phyloP scores from a whole-genome alignment of 2,113 vertebrate species.

The Martes martes region DNA sequence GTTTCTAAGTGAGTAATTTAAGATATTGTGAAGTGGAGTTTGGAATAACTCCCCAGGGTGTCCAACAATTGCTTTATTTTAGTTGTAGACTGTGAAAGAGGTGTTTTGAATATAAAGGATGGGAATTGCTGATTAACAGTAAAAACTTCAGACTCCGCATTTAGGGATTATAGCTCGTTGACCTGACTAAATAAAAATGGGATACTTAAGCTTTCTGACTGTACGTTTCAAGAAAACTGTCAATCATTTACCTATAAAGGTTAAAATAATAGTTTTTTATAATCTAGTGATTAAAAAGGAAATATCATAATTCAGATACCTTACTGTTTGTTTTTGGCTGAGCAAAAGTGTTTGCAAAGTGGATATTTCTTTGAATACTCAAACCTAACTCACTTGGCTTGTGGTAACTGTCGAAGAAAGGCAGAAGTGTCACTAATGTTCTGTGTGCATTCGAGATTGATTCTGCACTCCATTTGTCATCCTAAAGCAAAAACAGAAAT shows the following conservation, averaged over 20 bases:
- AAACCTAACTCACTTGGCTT: background rate
- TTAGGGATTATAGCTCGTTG: background rate
- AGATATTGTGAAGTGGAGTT: background rate
- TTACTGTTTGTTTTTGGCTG: background rate
- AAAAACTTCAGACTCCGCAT: background rate
- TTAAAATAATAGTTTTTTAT: slow-evolving; percentile 21
- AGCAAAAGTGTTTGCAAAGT: background rate
- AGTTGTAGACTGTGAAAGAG: background rate
- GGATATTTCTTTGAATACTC: background rate
- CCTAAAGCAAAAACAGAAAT: background rate
- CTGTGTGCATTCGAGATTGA: background rate
- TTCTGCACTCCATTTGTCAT: background rate
- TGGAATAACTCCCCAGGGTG: background rate
- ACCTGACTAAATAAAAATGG: background rate
- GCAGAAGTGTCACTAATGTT: background rate
- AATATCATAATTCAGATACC: background rate
- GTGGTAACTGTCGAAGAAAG: background rate
- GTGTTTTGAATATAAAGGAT: slow-evolving; percentile 1
- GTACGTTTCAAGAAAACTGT: slow-evolving; percentile 7
- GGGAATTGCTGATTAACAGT: background rate
- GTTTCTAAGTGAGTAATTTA: slow-evolving; percentile 47
- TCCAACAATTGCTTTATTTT: slow-evolving; percentile 37
- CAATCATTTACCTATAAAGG: slow-evolving; percentile 4
- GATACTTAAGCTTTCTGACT: background rate
- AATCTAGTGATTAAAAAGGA: background rate